Evolutionary conservation across 2,888 invertebrate genomes (phyloP).

Genomic region (Phrixothrix hirtus): DNA sequence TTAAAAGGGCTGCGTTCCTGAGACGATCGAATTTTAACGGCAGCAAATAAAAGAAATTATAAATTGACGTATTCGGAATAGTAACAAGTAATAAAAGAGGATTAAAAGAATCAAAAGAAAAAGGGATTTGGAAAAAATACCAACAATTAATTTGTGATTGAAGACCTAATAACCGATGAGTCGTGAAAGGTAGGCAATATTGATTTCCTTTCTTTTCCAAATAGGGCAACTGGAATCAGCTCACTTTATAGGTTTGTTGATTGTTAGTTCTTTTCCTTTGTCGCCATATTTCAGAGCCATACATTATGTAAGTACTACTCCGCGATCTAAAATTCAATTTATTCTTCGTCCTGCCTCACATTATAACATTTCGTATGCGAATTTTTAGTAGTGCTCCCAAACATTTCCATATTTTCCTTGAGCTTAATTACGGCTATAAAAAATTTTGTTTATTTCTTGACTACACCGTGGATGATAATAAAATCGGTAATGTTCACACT

Average conservation of each 20-base stretch:
- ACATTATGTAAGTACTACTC: constrained; percentile 37
- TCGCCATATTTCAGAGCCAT: constrained; percentile 39
- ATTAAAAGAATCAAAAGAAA: too few relatives aligned
- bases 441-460: too few relatives aligned
- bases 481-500: constrained; percentile 13
- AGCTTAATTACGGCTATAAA: too few relatives aligned
- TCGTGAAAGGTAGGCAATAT: constrained; percentile 26
- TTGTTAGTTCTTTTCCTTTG: constrained; percentile 40
- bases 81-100: too few relatives aligned
- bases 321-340: constrained; percentile 40
- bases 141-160: constrained; percentile 24
- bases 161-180: constrained; percentile 25
- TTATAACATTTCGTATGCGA: constrained; percentile 15
- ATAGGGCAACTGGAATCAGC: constrained; percentile 28
- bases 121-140: background rate
- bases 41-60: too few relatives aligned
- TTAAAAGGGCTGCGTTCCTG: too few relatives aligned
- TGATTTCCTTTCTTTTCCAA: constrained; percentile 26
- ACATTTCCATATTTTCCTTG: background rate
- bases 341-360: constrained; percentile 22
- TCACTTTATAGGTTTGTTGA: constrained; percentile 38
- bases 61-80: too few relatives aligned
- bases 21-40: too few relatives aligned
- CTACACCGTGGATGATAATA: constrained; percentile 13
- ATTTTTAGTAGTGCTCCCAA: too few relatives aligned